Evolutionary conservation across 2,888 invertebrate species (phyloP).

Genomic region (Trisateles emortualis): DNA sequence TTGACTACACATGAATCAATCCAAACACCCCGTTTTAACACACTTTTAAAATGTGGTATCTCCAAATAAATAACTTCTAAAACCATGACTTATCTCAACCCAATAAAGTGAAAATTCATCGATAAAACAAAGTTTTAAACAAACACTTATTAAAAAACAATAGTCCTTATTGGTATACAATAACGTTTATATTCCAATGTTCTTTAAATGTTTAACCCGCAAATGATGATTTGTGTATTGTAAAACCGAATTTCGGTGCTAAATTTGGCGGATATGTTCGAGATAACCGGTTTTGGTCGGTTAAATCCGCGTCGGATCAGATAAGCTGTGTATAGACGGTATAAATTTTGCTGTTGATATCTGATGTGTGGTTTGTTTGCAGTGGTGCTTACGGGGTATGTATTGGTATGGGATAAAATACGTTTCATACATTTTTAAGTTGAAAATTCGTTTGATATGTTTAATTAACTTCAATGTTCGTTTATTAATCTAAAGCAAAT

Average conservation of each 20-base stretch:
- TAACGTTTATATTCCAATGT: slow-evolving; percentile 9
- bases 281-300: slow-evolving; percentile 54
- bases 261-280: slow-evolving; percentile 48
- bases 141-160: not conserved
- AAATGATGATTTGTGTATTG: slow-evolving; percentile 36
- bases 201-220: slow-evolving; percentile 14
- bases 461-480: no score
- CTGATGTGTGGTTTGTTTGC: slow-evolving; percentile 13
- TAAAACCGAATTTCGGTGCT: slow-evolving; percentile 35
- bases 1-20: no score
- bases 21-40: no score
- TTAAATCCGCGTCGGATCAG: slow-evolving; percentile 55
- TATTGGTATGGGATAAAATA: no score
- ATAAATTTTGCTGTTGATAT: slow-evolving; percentile 34
- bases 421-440: no score
- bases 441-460: no score
- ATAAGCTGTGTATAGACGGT: slow-evolving; percentile 43
- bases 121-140: not conserved
- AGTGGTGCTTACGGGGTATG: not conserved
- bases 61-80: not conserved
- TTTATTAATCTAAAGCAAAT: no score
- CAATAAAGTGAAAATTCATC: not conserved
- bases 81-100: not conserved
- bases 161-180: not conserved
- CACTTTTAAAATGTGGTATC: no score